Evolutionary conservation across 2,113 vertebrate genomes (phyloP).

Genomic region (Agapornis roseicollis): DNA sequence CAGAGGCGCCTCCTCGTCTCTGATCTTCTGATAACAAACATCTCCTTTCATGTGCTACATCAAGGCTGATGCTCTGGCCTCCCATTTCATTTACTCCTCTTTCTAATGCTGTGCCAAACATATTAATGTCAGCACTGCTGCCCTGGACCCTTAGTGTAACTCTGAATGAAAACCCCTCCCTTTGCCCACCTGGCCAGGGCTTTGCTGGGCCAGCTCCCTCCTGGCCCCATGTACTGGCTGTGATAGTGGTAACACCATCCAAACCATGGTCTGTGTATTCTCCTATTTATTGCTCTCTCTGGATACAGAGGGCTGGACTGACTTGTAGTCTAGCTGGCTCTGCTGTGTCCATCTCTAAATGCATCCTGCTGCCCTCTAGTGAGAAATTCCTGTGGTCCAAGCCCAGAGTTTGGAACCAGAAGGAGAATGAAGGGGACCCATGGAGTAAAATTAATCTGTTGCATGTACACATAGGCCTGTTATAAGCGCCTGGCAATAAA

Average conservation of each 20-base stretch:
- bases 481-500: accelerated
- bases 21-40: slow-evolving; percentile 49
- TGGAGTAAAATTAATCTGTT: background rate
- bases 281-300: background rate
- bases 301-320: background rate
- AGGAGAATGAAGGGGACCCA: background rate
- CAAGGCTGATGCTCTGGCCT: slow-evolving; percentile 48
- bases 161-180: background rate
- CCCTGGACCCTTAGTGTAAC: background rate
- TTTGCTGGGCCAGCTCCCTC: background rate
- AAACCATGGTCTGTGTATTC: accelerated
- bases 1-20: background rate
- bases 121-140: background rate
- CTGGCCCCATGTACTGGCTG: accelerated
- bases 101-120: slow-evolving; percentile 8
- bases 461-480: accelerated
- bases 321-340: background rate
- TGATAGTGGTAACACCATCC: background rate
- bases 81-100: slow-evolving; percentile 31
- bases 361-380: background rate
- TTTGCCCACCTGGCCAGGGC: background rate
- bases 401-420: background rate
- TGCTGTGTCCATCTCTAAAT: background rate
- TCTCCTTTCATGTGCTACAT: slow-evolving; percentile 51
- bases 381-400: background rate